Conservation (phyloP, 2,888 invertebrate genomes). For the Mythimna vitellina region DNA sequence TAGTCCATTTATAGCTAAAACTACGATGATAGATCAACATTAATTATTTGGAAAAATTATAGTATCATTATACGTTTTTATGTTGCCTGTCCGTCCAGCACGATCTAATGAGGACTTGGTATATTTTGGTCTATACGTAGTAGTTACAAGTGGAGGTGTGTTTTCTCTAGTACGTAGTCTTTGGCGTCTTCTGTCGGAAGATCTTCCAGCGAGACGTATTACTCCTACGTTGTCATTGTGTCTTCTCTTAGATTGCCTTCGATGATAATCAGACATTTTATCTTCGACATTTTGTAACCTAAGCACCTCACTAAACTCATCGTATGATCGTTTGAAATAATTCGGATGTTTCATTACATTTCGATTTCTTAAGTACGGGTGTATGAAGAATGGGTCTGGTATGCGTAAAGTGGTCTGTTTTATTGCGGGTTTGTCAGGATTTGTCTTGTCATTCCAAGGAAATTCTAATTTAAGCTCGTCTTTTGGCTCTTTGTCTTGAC, state of each 20-base stretch:
- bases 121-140: not conserved
- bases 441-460: slow-evolving; percentile 11
- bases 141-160: not conserved
- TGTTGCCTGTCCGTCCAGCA: not conserved
- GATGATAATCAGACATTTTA: not conserved
- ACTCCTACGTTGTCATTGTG: not conserved
- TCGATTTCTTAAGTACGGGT: slow-evolving; percentile 17
- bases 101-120: no score
- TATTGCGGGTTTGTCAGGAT: not conserved
- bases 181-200: not conserved
- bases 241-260: not conserved
- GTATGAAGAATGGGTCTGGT: slow-evolving; percentile 16
- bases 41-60: slow-evolving; percentile 19
- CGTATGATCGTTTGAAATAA: slow-evolving; percentile 4
- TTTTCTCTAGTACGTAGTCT: not conserved
- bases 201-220: not conserved
- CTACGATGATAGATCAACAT: not conserved
- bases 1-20: not conserved
- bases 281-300: not conserved
- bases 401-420: not conserved
- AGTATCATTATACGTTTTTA: slow-evolving; percentile 5
- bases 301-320: not conserved
- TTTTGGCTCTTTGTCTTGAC: slow-evolving; percentile 1
- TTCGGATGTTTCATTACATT: slow-evolving; percentile 18
- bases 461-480: slow-evolving; percentile 13